A percentile compares a stretch with the other conserved stretches of the same genome.
Conservation (phyloP, 2,113 vertebrate species). For the Petaurus breviceps region DNA sequence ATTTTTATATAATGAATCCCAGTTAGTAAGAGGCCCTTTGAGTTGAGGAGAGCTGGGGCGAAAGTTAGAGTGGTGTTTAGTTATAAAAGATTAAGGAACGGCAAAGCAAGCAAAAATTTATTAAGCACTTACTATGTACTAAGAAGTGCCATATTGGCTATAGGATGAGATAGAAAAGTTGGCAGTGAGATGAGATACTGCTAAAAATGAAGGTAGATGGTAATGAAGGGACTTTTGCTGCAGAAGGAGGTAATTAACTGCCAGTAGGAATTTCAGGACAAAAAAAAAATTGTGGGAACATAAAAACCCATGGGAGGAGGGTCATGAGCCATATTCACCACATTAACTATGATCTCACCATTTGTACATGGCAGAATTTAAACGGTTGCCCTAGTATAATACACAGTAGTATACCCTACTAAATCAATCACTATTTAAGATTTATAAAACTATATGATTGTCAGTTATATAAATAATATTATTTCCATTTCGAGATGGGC, state of each 20-base stretch:
- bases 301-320: neutral
- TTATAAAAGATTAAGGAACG: neutral
- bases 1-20: neutral
- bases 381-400: neutral
- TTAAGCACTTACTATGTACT: neutral
- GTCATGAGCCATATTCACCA: neutral
- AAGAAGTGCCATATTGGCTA: neutral
- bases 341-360: neutral
- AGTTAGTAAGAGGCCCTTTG: neutral
- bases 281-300: neutral
- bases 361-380: slow-evolving; percentile 19
- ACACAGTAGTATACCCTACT: neutral
- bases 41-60: neutral
- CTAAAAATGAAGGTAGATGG: neutral
- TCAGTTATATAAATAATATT: slow-evolving; percentile 23
- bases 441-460: neutral
- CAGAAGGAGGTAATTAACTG: slow-evolving; percentile 19
- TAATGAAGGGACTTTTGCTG: neutral
- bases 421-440: slow-evolving; percentile 19
- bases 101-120: neutral
- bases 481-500: slow-evolving; percentile 23
- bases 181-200: neutral
- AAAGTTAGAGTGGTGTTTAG: neutral
- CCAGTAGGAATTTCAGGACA: slow-evolving; percentile 3
- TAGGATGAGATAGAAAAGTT: neutral